Evolutionary conservation across 2,113 vertebrate species (phyloP), one percentile per base, ranked within the genome.

Genomic region (Hylia prasina): DNA sequence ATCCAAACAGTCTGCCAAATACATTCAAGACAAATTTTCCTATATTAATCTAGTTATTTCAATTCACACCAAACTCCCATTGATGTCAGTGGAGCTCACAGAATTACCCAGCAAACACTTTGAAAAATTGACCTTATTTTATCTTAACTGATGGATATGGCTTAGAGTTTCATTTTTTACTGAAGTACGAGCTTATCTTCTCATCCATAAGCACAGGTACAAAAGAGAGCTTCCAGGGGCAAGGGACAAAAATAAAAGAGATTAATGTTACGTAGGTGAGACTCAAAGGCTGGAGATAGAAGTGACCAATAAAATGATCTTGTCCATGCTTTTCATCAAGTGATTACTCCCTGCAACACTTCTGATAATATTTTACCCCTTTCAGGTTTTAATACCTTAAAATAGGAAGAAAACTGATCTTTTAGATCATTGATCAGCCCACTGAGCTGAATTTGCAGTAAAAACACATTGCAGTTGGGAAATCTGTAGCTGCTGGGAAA

Each of bases 161-260:
- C 35, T 66, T 58, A 66, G 25, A 39, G 17, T 83, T 73, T 13
- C 10, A 60, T 50, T 80, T 90, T 96, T 90, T 54, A 77, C 33
- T 93, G 3, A 83, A 45, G 37, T 60, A 53, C 25, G 15, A 90
- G 28, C 7, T 42, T 66, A 64, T 40, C 27, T 89, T 64, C 68
- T 81, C 15, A 21, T 87, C 33, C 39, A 21, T 58, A 91, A 91
- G 56, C 58, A 77, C 5, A 47, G 23, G 24, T 31, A 58, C 15
- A 86, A 73, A 82, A 58, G 40, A 47, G 13, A 42, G 11, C 13
- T 94, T 87, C 40, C 37, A 93, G 47, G 13, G 48, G 20, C 71
- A 93, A 94, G 39, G 31, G 14, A 83, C 54, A 88, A 79, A 96
- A 94, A 80, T 72, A 77, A 80, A 79, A 87, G n/a, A 68, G 45